Conservation (phyloP, 2,888 invertebrate species). For the Hofmannophila pseudospretella region DNA sequence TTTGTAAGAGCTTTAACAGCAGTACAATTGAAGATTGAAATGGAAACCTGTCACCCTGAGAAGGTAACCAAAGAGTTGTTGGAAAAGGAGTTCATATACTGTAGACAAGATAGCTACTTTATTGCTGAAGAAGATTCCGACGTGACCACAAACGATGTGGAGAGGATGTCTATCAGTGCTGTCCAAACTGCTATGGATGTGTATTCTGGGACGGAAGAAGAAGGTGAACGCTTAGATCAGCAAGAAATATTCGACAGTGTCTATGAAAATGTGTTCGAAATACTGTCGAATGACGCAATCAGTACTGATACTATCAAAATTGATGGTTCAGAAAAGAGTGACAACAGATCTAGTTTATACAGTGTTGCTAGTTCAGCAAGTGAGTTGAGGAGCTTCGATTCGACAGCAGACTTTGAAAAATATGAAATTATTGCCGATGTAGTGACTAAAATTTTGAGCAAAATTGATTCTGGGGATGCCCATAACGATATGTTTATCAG, state of each 20-base stretch:
- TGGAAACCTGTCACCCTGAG: slow-evolving; percentile 6
- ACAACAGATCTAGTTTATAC: slow-evolving; percentile 19
- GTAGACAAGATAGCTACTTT: slow-evolving; percentile 9
- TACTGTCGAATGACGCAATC: slow-evolving; percentile 10
- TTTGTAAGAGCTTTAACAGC: slow-evolving; percentile 14
- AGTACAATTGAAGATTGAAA: slow-evolving; percentile 20
- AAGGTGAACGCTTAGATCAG: slow-evolving; percentile 3
- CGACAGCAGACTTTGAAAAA: slow-evolving; percentile 64
- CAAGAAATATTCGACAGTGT: slow-evolving; percentile 15
- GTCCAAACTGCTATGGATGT: slow-evolving; percentile 23
- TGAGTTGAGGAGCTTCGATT: slow-evolving; percentile 50
- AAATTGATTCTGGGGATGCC: slow-evolving; percentile 29
- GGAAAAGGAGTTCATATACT: slow-evolving; percentile 10
- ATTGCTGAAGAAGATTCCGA: slow-evolving; percentile 17
- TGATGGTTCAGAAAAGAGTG: background rate
- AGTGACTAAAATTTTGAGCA: slow-evolving; percentile 37
- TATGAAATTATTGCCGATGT: slow-evolving; percentile 54
- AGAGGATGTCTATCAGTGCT: slow-evolving; percentile 6
- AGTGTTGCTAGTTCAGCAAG: slow-evolving; percentile 38
- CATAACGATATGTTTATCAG: slow-evolving; percentile 9
- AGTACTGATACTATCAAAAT: slow-evolving; percentile 10
- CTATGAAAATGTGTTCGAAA: slow-evolving; percentile 16
- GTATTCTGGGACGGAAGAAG: slow-evolving; percentile 15
- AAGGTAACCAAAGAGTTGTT: slow-evolving; percentile 11
- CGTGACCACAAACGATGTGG: slow-evolving; percentile 12